Evolutionary conservation across 2,888 invertebrate species (phyloP), one percentile per base, ranked within the genome.

Genomic region (Drosophila mettleri): DNA sequence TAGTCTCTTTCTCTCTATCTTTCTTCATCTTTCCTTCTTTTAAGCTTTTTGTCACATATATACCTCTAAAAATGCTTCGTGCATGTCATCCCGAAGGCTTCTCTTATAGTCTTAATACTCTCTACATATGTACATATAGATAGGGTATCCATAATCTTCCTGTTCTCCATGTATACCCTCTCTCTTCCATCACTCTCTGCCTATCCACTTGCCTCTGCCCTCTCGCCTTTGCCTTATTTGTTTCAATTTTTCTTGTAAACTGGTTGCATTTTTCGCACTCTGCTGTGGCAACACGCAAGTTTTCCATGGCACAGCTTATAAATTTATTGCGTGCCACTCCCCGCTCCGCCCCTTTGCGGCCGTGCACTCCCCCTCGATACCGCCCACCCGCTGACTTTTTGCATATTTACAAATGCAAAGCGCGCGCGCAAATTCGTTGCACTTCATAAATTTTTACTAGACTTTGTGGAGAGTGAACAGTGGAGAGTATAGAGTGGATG

Each of bases 361-460:
- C 29, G 18, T 24, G 3, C 43, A 43, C 43, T 24, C 43, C 18
- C 43, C 16, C 22, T 27, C 2, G 18, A 5, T 22, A 12, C 41
- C 24, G 45, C 51, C 52, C 60, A 57, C 53, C 60, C 38, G 54
- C 68, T 69, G 57, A 31, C 45, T 45, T 72, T 88, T 78, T 83
- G 87, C 89, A 83, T 88, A 88, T 80, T 78, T 78, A 69, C 59
- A 33, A 64, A 80, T 73, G 73, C 78, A 72, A 80, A 79, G 61
- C 75, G 78, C 81, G 63, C 73, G 63, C 73, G 73, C 73, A 67
- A 70, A 77, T 86, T 88, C 89, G 85, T 86, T 85, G 85, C 89
- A 85, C 89, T 79, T 85, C 88, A 85, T 85, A 89, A 85, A 85
- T 82, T 89, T 86, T 85, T 87, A 70, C 63, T 76, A 80, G 66